Percentiles rank a stretch among this genome's conserved stretches.
Conservation (phyloP, 64 coral and sea anemone species). For the Porites lutea region DNA sequence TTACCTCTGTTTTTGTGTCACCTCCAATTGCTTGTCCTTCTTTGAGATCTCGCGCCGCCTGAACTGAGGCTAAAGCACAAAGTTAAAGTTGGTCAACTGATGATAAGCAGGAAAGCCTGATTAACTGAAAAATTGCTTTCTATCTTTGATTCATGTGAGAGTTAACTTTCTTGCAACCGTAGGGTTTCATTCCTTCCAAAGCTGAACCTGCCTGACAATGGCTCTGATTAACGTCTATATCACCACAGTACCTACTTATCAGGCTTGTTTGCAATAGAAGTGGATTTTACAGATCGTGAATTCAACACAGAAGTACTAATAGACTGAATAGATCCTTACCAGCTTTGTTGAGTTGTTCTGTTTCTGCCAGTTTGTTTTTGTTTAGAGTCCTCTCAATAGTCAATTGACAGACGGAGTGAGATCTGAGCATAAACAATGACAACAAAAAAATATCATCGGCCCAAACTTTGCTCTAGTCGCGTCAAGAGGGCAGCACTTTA, state of each 20-base stretch:
- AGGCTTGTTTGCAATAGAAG: too few relatives aligned
- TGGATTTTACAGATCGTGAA: too few relatives aligned
- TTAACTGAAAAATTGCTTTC: too few relatives aligned
- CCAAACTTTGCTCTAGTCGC: too few relatives aligned
- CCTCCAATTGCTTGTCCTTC: background rate
- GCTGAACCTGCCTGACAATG: too few relatives aligned
- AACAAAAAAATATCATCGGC: background rate
- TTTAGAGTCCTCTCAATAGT: slow-evolving; percentile 87
- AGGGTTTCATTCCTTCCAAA: too few relatives aligned
- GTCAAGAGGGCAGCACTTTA: too few relatives aligned
- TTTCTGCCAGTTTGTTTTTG: slow-evolving; percentile 46
- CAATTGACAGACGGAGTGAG: slow-evolving; percentile 85
- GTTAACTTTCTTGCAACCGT: too few relatives aligned
- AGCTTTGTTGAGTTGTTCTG: slow-evolving; percentile 43
- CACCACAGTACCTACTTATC: too few relatives aligned
- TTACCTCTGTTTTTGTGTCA: slow-evolving; percentile 11
- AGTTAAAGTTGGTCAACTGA: background rate
- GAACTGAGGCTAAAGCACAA: background rate
- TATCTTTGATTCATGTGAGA: too few relatives aligned
- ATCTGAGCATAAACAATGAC: slow-evolving; percentile 25
- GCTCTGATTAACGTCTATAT: too few relatives aligned
- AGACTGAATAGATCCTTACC: background rate
- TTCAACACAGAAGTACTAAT: background rate
- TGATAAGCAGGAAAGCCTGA: too few relatives aligned
- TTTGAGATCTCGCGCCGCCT: background rate